Evolutionary conservation across 1,140 invertebrate genomes (phyloP), one percentile per base, ranked within the genome.

Genomic region (Nasonia giraulti): DNA sequence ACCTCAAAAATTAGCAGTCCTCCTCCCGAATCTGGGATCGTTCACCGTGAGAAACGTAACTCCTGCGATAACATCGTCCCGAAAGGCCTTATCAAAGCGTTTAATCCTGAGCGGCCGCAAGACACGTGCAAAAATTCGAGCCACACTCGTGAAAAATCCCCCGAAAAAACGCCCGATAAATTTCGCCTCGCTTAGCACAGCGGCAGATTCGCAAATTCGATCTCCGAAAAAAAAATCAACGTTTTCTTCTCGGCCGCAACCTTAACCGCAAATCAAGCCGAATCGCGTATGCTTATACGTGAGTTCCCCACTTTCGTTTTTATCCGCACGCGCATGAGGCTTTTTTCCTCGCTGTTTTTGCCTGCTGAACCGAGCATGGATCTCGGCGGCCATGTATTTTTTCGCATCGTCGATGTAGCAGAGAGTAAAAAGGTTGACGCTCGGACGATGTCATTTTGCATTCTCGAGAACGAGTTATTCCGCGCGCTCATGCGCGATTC

Each of bases 381-480:
- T 75, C 69, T 76, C 81, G 0, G 31, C 7, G 31, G 69, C 40
- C 33, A 37, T 44, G 69, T 44, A 20, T 81, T 47, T 73, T 1
- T 73, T 81, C 44, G 40, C 79, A 20, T 62, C 37, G 1, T 31
- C 2, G 37, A 50, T 71, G 40, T 23, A 17, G 71, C 37, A 50
- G 55, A 50, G 20, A 50, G 27, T 71, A 74, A 73, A 73, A 81
- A 50, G 69, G 44, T 81, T 10, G 14, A 74, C 37, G 27, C 62
- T 27, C 75, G 62, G 62, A 50, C 50, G 40, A 78, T 71, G 50
- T 83, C 82, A 83, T 77, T 78, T 83, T 83, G 82, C 82, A 83
- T 83, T 83, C 82, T 83, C 62, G 55, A 62, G 55, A 83, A 83
- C 82, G 82, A 83, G 82, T 77, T 83, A 37, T 50, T 14, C 47